Evolutionary conservation across 1,140 invertebrate species (phyloP).

Genomic region (Leptestheria dahalacensis): DNA sequence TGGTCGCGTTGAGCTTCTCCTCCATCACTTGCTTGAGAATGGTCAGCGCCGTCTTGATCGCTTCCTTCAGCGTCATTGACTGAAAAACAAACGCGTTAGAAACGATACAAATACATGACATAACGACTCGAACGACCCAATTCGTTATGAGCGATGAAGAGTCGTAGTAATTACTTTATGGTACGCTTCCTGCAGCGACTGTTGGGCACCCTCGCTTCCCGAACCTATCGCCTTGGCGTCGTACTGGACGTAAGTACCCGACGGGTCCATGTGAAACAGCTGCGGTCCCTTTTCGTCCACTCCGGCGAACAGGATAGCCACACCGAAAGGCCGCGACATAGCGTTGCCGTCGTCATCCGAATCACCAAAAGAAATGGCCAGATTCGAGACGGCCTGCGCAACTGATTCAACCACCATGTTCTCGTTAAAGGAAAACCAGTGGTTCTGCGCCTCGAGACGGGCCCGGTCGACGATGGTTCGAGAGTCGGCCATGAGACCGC

Average conservation of each 20-base stretch:
- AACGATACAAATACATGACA: too few species aligned
- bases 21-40: slow-evolving; percentile 99
- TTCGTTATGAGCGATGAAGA: background rate
- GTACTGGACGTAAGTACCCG: slow-evolving; percentile 90
- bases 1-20: slow-evolving; percentile 92
- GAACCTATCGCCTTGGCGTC: slow-evolving; percentile 98
- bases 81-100: slow-evolving; percentile 35
- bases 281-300: slow-evolving; percentile 66
- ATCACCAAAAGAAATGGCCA: slow-evolving; percentile 97
- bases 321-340: slow-evolving; percentile 88
- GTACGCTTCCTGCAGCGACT: slow-evolving; percentile 78
- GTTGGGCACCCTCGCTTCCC: slow-evolving; percentile 96
- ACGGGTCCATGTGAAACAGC: slow-evolving; percentile 95
- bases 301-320: slow-evolving; percentile 81
- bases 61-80: slow-evolving; percentile 93
- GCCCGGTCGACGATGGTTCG: slow-evolving; percentile 88
- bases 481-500: slow-evolving; percentile 95
- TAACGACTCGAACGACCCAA: too few species aligned
- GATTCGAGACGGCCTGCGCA: slow-evolving; percentile 92
- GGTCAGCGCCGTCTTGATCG: slow-evolving; percentile 74
- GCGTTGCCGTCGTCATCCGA: slow-evolving; percentile 84
- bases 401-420: slow-evolving; percentile 93
- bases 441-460: slow-evolving; percentile 87
- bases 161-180: slow-evolving; percentile 46
- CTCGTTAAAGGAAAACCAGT: slow-evolving; percentile 96